Conservation (phyloP, 2,888 invertebrate genomes). For the Trissonchulus latispiculum region DNA sequence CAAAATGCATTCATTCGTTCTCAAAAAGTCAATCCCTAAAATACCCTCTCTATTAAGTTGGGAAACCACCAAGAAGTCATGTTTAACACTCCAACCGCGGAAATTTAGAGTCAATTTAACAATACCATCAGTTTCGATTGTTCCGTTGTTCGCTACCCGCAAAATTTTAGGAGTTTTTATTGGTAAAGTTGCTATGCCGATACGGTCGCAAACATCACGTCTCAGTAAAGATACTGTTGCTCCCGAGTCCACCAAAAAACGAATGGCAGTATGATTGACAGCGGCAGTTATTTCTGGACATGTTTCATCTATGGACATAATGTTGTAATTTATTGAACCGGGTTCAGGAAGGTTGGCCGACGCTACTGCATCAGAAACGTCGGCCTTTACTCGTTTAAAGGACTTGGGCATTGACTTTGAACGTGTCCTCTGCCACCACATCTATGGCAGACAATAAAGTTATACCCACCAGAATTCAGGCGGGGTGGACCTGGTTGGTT, state of each 20-base stretch:
- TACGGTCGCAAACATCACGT: not conserved
- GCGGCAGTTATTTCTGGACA: not conserved
- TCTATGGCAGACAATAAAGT: not conserved
- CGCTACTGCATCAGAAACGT: not conserved
- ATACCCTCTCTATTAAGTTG: not conserved
- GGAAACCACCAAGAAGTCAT: not conserved
- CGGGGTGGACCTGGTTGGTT: not conserved
- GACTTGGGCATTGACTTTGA: not conserved
- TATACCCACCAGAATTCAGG: not conserved
- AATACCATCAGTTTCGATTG: not conserved
- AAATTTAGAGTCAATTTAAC: not conserved
- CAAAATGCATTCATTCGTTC: not conserved
- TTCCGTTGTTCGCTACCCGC: not conserved
- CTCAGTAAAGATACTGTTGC: not conserved
- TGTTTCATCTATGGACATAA: not conserved
- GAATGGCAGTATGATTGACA: not conserved
- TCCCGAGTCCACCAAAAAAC: not conserved
- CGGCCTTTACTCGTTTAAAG: not conserved
- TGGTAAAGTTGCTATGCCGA: not conserved
- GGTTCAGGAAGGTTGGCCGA: not conserved
- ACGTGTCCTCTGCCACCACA: not conserved
- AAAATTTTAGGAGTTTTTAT: not conserved
- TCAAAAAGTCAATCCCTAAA: not conserved
- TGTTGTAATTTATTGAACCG: not conserved
- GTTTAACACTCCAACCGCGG: not conserved